Base-by-base conservation (phyloP, 2,888 invertebrate species). In the Mythimna pallens region DNA sequence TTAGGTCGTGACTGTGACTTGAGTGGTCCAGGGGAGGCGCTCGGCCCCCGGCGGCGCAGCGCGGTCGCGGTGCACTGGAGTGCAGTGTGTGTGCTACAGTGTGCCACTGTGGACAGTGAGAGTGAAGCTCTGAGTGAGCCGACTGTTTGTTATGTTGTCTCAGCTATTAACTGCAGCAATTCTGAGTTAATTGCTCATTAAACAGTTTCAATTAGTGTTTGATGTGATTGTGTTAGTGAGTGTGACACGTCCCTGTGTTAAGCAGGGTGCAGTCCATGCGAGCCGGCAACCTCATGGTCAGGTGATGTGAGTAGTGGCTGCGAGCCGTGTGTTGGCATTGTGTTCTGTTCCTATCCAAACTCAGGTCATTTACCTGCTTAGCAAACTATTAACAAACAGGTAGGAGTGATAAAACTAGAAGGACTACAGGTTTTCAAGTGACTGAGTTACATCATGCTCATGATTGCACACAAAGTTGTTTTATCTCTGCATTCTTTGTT, bases 1-100 rank as follows among this genome's bases (percentile, higher is more conserved):
- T 96, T 96, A 96, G 93, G 91, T 93, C 89, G 93, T 90, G 92
- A 92, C 91, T 91, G 88, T 89, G 89, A 87, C 86, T 86, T 84
- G 30, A 87, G 87, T 87, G 89, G 85, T 65, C 64, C 73, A 83
- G 82, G 79, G 76, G 81, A 70, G 78, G 75, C 78, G 76, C 62
- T 73, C 84, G 72, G 77, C 82, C 80, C 76, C 67, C 43, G 57
- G 66, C 30, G 8, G 65, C 10, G 40, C 65, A 43, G 40, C 57
- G 76, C 55, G 70, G 63, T 78, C 73, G 73, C 63, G 67, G 47
- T 66, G 72, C 67, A 5, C 66, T 80, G 81, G 72, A 86, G 89
- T 90, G 89, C 84, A 83, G 80, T 88, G 87, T 89, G 90, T 87
- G 87, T 88, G 86, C 83, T 79, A 77, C 83, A 83, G 86, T 88